These are phyloP conservation scores for Heliornis fulica DNA, from an alignment of 2,113 vertebrate species.

Conservation along the genomic window DNA sequence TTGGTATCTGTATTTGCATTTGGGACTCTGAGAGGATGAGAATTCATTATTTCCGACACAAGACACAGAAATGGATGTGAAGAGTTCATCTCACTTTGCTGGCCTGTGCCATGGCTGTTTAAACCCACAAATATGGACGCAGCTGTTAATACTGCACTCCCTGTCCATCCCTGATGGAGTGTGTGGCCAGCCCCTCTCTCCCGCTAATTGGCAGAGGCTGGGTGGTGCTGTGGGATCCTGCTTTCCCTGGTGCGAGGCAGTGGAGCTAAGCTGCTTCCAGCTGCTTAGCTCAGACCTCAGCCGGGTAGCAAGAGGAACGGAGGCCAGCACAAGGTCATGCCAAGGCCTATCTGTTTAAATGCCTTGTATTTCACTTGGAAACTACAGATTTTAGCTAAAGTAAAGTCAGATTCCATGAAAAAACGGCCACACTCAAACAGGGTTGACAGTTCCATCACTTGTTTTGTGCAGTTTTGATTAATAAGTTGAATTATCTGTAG, in stretches of 20 bases:
- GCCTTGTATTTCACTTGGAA: neutral
- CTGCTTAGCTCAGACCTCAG: neutral
- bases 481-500: neutral
- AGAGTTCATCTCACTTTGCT: neutral
- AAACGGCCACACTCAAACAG: neutral
- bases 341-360: neutral
- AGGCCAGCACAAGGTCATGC: neutral
- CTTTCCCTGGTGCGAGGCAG: neutral
- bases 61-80: neutral
- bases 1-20: slow-evolving; percentile 22
- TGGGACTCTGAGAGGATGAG: neutral
- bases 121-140: neutral
- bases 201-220: neutral
- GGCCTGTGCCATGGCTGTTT: neutral
- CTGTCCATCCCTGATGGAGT: neutral
- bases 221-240: neutral
- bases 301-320: neutral
- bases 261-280: slow-evolving; percentile 27
- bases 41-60: neutral
- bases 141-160: neutral
- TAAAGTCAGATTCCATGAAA: neutral
- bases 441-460: neutral
- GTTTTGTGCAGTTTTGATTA: neutral
- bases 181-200: neutral
- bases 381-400: neutral